Conservation (phyloP, 2,113 vertebrate genomes). For the Chamaetylas fuelleborni region DNA sequence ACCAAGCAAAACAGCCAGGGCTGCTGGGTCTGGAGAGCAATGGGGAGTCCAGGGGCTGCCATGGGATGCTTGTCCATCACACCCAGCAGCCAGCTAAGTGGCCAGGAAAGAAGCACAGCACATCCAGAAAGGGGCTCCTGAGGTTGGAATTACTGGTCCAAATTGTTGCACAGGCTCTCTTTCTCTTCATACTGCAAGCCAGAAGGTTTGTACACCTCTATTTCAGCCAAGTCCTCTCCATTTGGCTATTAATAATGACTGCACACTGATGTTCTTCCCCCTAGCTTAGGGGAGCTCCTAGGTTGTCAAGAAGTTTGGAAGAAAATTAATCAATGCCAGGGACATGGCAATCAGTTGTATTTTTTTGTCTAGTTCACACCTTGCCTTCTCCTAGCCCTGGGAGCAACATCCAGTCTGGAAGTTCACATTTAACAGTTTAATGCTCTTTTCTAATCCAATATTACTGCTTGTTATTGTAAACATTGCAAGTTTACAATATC, state of each 20-base stretch:
- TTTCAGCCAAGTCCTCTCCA: background rate
- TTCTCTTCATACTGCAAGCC: background rate
- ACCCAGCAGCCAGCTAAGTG: background rate
- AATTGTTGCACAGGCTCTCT: background rate
- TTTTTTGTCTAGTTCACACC: background rate
- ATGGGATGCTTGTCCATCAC: background rate
- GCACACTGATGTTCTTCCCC: background rate
- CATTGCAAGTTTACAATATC: background rate
- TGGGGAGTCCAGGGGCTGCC: background rate
- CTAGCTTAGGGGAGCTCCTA: background rate
- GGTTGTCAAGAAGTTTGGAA: background rate
- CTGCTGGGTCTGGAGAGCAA: background rate
- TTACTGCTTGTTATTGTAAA: background rate
- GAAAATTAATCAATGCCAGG: background rate
- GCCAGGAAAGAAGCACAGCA: background rate
- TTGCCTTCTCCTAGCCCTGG: fast-evolving
- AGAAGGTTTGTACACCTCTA: background rate
- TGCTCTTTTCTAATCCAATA: background rate
- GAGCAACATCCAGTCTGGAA: background rate
- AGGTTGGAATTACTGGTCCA: background rate
- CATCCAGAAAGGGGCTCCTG: background rate
- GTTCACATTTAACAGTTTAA: background rate
- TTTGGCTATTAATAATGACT: background rate
- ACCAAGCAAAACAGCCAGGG: background rate
- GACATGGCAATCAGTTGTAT: background rate